Percentiles rank a stretch among this genome's conserved stretches.
phyloP scores from a whole-genome alignment of 2,888 invertebrate species.

The Odontocerum albicorne region DNA sequence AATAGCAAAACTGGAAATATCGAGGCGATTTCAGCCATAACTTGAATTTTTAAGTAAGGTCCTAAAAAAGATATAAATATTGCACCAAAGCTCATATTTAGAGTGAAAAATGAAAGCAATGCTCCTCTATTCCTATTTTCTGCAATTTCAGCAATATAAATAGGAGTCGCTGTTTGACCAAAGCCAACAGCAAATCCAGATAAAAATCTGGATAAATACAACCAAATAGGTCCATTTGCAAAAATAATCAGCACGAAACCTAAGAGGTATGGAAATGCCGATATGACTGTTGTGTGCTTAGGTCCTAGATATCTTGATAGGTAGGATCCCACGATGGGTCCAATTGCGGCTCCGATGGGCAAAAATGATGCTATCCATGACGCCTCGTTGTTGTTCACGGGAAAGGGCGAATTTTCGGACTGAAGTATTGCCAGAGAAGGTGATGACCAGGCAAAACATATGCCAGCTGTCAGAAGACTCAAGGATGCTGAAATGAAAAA shows the following conservation, averaged over 20 bases:
- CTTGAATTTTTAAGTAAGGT: conserved; percentile 31
- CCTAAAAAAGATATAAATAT: conserved; percentile 34
- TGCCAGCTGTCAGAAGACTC: conserved; percentile 39
- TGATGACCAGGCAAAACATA: conserved; percentile 48
- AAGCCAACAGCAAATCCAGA: conserved; percentile 34
- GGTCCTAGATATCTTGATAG: conserved; percentile 31
- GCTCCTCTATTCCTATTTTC: conserved; percentile 36
- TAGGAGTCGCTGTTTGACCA: conserved; percentile 32
- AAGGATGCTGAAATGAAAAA: conserved; percentile 31
- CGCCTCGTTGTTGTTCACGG: conserved; percentile 43
- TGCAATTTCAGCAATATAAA: conserved; percentile 37
- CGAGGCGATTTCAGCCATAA: conserved; percentile 31
- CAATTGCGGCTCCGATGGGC: conserved; percentile 30
- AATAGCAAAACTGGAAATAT: conserved; percentile 33
- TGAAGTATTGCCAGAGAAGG: conserved; percentile 44
- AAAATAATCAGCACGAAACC: conserved; percentile 32
- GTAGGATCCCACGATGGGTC: conserved; percentile 27
- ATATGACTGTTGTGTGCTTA: conserved; percentile 30
- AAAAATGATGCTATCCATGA: conserved; percentile 42
- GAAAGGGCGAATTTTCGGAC: conserved; percentile 41
- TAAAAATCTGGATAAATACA: conserved; percentile 42
- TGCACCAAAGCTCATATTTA: conserved; percentile 28
- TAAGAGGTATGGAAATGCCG: conserved; percentile 27
- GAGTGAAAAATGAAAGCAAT: conserved; percentile 28
- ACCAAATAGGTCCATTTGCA: conserved; percentile 38